Conservation (phyloP, 2,113 vertebrate species). For the Marmota monax region DNA sequence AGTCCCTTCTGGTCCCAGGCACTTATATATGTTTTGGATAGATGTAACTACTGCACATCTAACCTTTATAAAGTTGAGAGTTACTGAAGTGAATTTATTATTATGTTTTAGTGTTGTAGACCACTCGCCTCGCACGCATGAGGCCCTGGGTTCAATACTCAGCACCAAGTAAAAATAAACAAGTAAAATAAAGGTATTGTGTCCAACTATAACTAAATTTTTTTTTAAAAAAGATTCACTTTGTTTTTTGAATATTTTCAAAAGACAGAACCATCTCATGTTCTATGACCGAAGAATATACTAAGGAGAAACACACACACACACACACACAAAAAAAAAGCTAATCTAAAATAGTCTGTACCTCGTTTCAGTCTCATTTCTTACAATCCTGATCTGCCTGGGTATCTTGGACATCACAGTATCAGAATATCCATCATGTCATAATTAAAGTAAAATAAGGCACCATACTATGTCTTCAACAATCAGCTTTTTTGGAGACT, state of each 20-base stretch:
- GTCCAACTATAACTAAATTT: too few species aligned
- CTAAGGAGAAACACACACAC: not conserved
- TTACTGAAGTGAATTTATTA: not conserved
- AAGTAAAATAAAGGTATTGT: too few species aligned
- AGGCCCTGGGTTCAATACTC: too few species aligned
- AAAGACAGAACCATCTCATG: not conserved
- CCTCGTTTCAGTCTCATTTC: slow-evolving; percentile 73
- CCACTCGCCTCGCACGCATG: too few species aligned
- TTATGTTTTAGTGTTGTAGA: not conserved
- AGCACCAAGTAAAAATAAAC: too few species aligned
- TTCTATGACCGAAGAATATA: not conserved
- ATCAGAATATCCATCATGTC: slow-evolving; percentile 7
- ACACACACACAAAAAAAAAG: too few species aligned
- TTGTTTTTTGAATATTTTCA: slow-evolving; percentile 57
- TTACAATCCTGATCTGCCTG: slow-evolving; percentile 65
- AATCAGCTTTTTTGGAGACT: not conserved
- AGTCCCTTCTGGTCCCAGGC: not conserved
- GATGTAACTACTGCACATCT: not conserved
- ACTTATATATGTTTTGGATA: slow-evolving; percentile 16
- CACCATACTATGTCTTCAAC: not conserved
- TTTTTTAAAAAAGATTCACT: slow-evolving; percentile 45
- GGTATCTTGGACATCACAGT: slow-evolving; percentile 58
- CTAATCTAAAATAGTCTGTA: slow-evolving; percentile 72
- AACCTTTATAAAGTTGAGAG: not conserved
- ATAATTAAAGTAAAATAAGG: not conserved